Evolutionary conservation across 2,888 invertebrate genomes (phyloP), one percentile per base, ranked within the genome.

Genomic region (Tetramorium bicarinatum): DNA sequence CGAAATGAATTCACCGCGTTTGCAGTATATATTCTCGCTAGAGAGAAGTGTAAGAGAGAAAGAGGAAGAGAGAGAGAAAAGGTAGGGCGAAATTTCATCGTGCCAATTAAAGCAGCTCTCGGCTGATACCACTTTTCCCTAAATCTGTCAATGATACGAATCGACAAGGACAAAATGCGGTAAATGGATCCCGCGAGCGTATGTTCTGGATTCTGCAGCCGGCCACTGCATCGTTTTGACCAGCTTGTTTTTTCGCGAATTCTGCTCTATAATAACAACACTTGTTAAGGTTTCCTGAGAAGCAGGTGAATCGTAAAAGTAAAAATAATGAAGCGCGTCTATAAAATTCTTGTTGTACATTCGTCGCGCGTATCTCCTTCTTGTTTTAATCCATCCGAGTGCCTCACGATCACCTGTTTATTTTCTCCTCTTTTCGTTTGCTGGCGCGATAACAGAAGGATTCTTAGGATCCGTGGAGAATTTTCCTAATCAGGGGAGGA

Each of bases 131-230:
- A 62, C 84, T 88, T 82, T 90, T 89, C 83, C 87, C 80, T 90
- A 90, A 90, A 91, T 90, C 90, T 90, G 91, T 89, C 91, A 87
- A 83, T 85, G 90, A 90, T 90, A 90, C 84, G 75, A 69, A 90
- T 90, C 90, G 84, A 90, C 88, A 90, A 75, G 88, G 64, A 56
- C 87, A 75, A 77, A 66, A 77, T 47, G 47, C 67, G 41, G 56
- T 34, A 67, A 77, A 77, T 25, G 76, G n/a, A 76, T 77, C 38
- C 34, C 7, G 11, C 52, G 52, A 25, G 77, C n/a, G 56, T 34
- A 3, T 4, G 15, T 18, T 67, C 52, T 66, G 13, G 67, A 69
- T 80, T 38, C 52, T 47, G 38, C 41, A 79, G 54, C 41, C 52
- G 34, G 9, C 52, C 41, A 41, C 62, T 49, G 49, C 44, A 54